Evolutionary conservation across 2,888 invertebrate genomes (phyloP).

Genomic region (Eristalis arbustorum): DNA sequence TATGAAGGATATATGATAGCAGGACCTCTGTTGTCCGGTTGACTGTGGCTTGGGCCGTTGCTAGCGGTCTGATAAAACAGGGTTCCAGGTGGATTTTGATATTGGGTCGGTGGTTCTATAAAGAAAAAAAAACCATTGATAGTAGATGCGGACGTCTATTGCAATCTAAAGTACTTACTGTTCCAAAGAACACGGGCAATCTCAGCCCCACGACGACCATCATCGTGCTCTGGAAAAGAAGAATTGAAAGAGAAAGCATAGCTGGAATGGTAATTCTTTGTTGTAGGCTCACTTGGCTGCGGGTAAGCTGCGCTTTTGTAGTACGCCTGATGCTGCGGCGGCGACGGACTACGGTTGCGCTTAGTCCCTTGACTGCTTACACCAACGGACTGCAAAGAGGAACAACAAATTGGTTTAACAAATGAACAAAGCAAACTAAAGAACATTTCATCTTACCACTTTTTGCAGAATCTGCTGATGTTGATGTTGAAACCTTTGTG

Average conservation of each 20-base stretch:
- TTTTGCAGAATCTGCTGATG: slow-evolving; percentile 77
- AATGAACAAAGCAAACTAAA: neutral
- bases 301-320: slow-evolving; percentile 78
- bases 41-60: slow-evolving; percentile 78
- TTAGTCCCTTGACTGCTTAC: slow-evolving; percentile 79
- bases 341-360: slow-evolving; percentile 83
- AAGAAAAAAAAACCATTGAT: slow-evolving; percentile 40
- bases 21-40: slow-evolving; percentile 77
- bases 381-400: slow-evolving; percentile 73
- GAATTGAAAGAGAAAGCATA: slow-evolving; percentile 76
- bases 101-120: slow-evolving; percentile 81
- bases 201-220: slow-evolving; percentile 89
- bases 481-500: slow-evolving; percentile 80
- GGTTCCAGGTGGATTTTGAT: slow-evolving; percentile 81
- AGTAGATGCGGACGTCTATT: neutral
- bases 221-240: slow-evolving; percentile 85
- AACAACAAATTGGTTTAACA: neutral
- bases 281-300: slow-evolving; percentile 76
- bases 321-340: slow-evolving; percentile 80
- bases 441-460: slow-evolving; percentile 62
- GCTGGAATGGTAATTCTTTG: slow-evolving; percentile 58
- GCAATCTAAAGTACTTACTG: slow-evolving; percentile 83
- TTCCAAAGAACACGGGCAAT: slow-evolving; percentile 92
- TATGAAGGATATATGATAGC: slow-evolving; percentile 77
- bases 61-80: slow-evolving; percentile 81